phyloP scores from a whole-genome alignment of 1,140 invertebrate genomes.

The Himalopsyche phryganea region DNA sequence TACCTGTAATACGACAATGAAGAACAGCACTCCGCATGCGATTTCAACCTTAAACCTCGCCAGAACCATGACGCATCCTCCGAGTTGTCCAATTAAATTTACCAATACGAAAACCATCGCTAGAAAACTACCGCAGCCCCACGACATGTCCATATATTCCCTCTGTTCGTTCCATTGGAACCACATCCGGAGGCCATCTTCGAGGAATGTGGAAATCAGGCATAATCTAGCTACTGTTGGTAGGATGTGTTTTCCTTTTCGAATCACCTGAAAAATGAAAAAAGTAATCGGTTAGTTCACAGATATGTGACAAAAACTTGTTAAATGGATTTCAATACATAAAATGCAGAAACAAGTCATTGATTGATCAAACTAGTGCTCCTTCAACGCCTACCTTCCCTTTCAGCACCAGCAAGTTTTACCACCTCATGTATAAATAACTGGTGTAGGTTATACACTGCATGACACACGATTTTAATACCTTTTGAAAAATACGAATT shows the following conservation, averaged over 20 bases:
- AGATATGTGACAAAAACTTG: too few relatives aligned
- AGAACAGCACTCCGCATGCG: constrained; percentile 92
- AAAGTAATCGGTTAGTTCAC: too few relatives aligned
- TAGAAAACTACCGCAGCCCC: constrained; percentile 93
- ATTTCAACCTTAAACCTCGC: constrained; percentile 88
- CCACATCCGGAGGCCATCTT: constrained; percentile 99
- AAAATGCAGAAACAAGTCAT: too few relatives aligned
- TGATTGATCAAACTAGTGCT: too few relatives aligned
- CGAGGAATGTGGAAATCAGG: constrained; percentile 98
- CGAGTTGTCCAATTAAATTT: constrained; percentile 94
- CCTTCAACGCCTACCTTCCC: too few relatives aligned
- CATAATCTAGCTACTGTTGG: constrained; percentile 94
- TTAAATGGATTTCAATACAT: too few relatives aligned
- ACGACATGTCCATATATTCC: constrained; percentile 97
- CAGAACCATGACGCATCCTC: constrained; percentile 94
- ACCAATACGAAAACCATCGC: constrained; percentile 80
- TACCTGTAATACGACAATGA: constrained; percentile 93
- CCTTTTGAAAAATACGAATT: too few relatives aligned
- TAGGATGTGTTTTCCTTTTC: constrained; percentile 89
- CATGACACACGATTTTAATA: too few relatives aligned
- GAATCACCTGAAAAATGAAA: constrained; percentile 70
- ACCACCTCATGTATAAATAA: too few relatives aligned
- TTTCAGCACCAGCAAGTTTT: too few relatives aligned
- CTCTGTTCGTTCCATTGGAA: constrained; percentile 97
- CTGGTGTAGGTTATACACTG: too few relatives aligned